Base-by-base conservation (phyloP, 2,797 vertebrate species). In the Scyliorhinus canicula region DNA sequence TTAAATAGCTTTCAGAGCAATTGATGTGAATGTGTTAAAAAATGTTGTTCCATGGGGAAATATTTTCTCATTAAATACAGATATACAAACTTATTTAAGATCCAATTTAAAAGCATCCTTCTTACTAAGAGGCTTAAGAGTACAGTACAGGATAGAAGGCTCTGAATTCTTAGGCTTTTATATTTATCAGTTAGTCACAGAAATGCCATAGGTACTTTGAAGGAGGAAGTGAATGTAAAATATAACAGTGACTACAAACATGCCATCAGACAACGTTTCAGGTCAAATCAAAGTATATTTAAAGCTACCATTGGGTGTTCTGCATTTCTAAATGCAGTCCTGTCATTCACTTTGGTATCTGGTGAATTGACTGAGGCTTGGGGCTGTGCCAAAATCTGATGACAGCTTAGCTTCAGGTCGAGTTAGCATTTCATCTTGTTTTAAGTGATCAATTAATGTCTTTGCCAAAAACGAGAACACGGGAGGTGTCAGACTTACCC, bases 61-160 rank as follows among this genome's bases (percentile, higher is more conserved):
- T 90, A 60, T 71, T 94, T 94, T 69, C 12, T 94, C 67, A 52
- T 50, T 93, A 71, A 93, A 94, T 44, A 44, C 7, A 67, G n/a
- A 19, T 44, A 26, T 8, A 3, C 11, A 71, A 71, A 71, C 67
- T 52, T 93, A 47, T 14, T 93, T 52, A 93, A 52, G 65, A 52
- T 52, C 47, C 67, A 50, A 69, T 71, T 94, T 52, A 71, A 35
- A 67, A 52, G 50, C 16, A 21, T 24, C 16, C 28, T 19, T 74
- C 35, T 14, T 74, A 9, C 47, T 94, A 31, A 67, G 93, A 94
- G 47, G 50, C 44, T 69, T 55, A 71, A 71, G 71, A 35, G 28
- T 35, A 16, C 31, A 52, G 28, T 19, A 11, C 50, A 31, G 44
- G 52, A 50, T 94, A 21, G 2, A n/a, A 71, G 47, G 2, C 11